Evolutionary conservation across 2,797 vertebrate genomes (phyloP).

Genomic region (Gymnocypris eckloni): DNA sequence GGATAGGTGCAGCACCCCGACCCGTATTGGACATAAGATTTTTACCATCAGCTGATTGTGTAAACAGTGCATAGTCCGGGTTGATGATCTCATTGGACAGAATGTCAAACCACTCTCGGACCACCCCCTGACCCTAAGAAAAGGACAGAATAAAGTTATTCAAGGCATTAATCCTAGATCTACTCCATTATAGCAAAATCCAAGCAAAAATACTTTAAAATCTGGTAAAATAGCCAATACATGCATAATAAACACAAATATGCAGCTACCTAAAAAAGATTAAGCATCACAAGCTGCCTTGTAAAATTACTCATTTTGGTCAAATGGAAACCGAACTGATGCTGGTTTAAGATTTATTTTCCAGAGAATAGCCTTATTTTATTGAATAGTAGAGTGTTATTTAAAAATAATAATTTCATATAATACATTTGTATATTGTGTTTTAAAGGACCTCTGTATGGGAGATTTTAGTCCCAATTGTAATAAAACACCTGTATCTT

Average conservation of each 20-base stretch:
- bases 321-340: not conserved
- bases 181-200: not conserved
- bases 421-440: not conserved
- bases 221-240: not conserved
- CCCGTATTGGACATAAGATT: conserved; percentile 9
- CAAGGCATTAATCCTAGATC: not conserved
- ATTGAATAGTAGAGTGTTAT: not conserved
- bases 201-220: not conserved
- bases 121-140: conserved; percentile 94
- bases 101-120: conserved; percentile 98
- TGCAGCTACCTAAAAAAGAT: not conserved
- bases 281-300: not conserved
- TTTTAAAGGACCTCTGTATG: not conserved
- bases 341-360: not conserved
- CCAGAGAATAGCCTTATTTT: not conserved
- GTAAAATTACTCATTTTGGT: not conserved
- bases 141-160: conserved; percentile 27
- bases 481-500: not conserved
- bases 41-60: conserved; percentile 96
- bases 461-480: not conserved
- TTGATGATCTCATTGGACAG: conserved; percentile 99
- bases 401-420: not conserved
- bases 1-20: not conserved
- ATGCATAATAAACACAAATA: not conserved
- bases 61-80: conserved; percentile 97